Evolutionary conservation across 64 coral and sea anemone genomes (phyloP), one percentile per base, ranked within the genome.

Genomic region (Acropora tenuis): DNA sequence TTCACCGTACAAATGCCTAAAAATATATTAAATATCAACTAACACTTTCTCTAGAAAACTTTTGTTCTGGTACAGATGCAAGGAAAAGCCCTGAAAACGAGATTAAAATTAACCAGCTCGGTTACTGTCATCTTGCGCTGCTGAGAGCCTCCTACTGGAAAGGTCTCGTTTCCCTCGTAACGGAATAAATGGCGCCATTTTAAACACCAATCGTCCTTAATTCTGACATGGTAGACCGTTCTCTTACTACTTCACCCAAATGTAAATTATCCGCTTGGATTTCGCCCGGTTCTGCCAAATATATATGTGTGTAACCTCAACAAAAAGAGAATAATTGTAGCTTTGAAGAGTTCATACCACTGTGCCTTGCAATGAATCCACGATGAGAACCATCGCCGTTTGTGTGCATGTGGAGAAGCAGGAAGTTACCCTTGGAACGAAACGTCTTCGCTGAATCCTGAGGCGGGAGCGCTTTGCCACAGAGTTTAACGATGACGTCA

Each of bases 321-420:
- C 1, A 50, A 2, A 17, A 79, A 13, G 45, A 10, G 2, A 48
- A n/a, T 55, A 9, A 5, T 3, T 18, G 43, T 18, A 4, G 30
- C 44, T 81, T 2, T 8, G 8, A 4, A 48, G 12, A 43, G 3
- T 71, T 30, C 43, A 3, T 66, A 72, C 82, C 82, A 48, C 68
- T 8, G 50, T 85, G 82, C 0, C 8, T 72, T 85, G 82, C 82
- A 49, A 66, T 0, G 68, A 85, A 85, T 6, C 82, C 82, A 68
- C 82, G 61, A 5, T 71, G 49, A 16, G 15, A 1, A 18, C 49
- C 49, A 8, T 16, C 63, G 49, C 8, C 18, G 45, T 85, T 65
- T 85, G 82, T 71, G 43, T 72, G 65, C 82, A 85, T 85, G 17
- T 85, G 82, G 7, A 85, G 58, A 3, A 85, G 82, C 18, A 85